Percentiles rank a stretch among this genome's conserved stretches.
phyloP scores from a whole-genome alignment of 2,888 invertebrate species.

The Sturmia bella region DNA sequence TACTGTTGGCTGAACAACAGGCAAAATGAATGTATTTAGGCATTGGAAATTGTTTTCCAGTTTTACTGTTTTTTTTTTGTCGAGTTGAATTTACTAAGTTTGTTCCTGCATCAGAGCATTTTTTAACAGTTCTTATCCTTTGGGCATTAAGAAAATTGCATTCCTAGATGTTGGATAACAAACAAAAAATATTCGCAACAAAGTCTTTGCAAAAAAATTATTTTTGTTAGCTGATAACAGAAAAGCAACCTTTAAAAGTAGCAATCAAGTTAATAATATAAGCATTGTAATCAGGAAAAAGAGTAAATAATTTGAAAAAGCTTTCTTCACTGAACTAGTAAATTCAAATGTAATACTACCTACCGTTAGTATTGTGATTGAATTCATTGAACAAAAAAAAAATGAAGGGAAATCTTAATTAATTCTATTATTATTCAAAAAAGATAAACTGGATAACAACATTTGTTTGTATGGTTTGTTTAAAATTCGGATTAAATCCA shows the following conservation, averaged over 20 bases:
- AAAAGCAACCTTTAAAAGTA: constrained; percentile 5
- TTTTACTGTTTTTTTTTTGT: constrained; percentile 9
- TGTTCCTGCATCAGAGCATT: constrained; percentile 61
- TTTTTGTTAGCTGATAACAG: constrained; percentile 39
- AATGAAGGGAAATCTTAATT: too few relatives aligned
- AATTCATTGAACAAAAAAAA: too few relatives aligned
- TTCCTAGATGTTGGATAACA: constrained; percentile 56
- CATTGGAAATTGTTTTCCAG: constrained; percentile 58
- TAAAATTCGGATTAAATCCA: too few relatives aligned
- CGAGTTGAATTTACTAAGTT: constrained; percentile 47
- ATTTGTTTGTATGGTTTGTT: too few relatives aligned
- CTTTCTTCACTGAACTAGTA: neutral
- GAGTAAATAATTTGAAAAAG: constrained; percentile 30
- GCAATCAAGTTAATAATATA: constrained; percentile 42
- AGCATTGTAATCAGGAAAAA: constrained; percentile 25
- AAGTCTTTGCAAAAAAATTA: constrained; percentile 59
- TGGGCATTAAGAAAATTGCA: constrained; percentile 69
- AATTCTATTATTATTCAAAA: too few relatives aligned
- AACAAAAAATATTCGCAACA: constrained; percentile 38
- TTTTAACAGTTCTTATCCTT: constrained; percentile 63
- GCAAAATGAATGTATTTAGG: constrained; percentile 55
- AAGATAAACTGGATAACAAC: too few relatives aligned
- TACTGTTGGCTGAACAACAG: constrained; percentile 48
- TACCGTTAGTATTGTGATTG: too few relatives aligned
- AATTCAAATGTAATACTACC: too few relatives aligned